phyloP scores from a whole-genome alignment of 2,797 vertebrate genomes.

The Phrynocephalus forsythii region DNA sequence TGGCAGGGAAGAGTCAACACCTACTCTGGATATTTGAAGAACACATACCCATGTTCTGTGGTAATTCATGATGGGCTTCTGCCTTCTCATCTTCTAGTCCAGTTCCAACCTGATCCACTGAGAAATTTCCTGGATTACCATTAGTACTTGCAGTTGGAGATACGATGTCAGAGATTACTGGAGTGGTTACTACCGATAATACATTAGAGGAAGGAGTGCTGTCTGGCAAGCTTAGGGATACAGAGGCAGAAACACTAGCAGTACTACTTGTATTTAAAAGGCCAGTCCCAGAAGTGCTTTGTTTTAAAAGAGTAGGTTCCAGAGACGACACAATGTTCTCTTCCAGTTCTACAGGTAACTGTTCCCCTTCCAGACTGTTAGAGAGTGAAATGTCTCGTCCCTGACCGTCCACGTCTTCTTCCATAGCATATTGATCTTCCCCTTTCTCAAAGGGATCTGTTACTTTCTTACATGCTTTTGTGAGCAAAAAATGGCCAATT shows the following conservation, averaged over 20 bases:
- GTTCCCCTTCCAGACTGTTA: slow-evolving; percentile 71
- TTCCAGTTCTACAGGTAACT: slow-evolving; percentile 71
- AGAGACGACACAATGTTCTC: slow-evolving; percentile 70
- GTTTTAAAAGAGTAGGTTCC: slow-evolving; percentile 71
- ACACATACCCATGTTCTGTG: slow-evolving; percentile 77
- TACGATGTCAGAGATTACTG: slow-evolving; percentile 66
- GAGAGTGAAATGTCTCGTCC: slow-evolving; percentile 67
- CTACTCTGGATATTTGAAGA: slow-evolving; percentile 16
- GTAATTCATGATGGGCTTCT: slow-evolving; percentile 71
- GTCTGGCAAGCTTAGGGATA: slow-evolving; percentile 64
- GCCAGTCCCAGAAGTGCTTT: slow-evolving; percentile 71
- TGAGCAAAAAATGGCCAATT: slow-evolving; percentile 81
- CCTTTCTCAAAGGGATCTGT: slow-evolving; percentile 81
- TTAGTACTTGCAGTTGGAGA: slow-evolving; percentile 66
- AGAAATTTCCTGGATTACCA: slow-evolving; percentile 56
- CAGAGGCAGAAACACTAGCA: slow-evolving; percentile 57
- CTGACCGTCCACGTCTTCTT: slow-evolving; percentile 77
- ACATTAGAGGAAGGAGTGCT: slow-evolving; percentile 62
- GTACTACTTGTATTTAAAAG: slow-evolving; percentile 16
- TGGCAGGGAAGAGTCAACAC: neutral
- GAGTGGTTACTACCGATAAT: slow-evolving; percentile 52
- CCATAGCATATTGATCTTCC: slow-evolving; percentile 76
- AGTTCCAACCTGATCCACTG: slow-evolving; percentile 64
- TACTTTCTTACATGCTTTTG: slow-evolving; percentile 81
- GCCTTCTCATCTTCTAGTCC: slow-evolving; percentile 71